Conservation (phyloP, 2,113 vertebrate species). For the Circaetus cinerascens region DNA sequence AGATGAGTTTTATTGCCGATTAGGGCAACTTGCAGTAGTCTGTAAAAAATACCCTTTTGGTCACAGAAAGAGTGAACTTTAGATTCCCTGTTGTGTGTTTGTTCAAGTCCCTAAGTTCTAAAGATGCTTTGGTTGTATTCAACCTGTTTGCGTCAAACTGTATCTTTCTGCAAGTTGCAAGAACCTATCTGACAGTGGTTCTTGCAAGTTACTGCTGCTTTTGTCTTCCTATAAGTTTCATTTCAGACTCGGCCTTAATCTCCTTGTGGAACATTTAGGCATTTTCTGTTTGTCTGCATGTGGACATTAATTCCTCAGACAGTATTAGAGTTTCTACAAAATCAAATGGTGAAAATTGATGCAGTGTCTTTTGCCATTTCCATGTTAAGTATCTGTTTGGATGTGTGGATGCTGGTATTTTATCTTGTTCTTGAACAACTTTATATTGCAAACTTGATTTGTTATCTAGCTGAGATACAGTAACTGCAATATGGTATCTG, state of each 20-base stretch:
- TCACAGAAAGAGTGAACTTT: not conserved
- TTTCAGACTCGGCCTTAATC: not conserved
- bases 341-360: conserved; percentile 20
- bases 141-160: not conserved
- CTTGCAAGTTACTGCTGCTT: not conserved
- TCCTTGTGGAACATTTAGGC: not conserved
- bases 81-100: not conserved
- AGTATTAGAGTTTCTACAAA: conserved; percentile 34
- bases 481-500: conserved; percentile 3
- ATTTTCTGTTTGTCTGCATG: conserved; percentile 35
- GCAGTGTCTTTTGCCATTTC: conserved; percentile 16
- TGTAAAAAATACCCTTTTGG: not conserved
- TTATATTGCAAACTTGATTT: not conserved
- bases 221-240: not conserved
- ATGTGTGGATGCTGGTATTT: conserved; percentile 22
- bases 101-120: not conserved
- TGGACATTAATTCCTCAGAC: not conserved
- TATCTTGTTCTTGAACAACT: conserved; percentile 36
- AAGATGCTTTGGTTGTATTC: not conserved
- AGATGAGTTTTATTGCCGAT: not conserved
- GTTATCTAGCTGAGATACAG: not conserved
- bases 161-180: not conserved
- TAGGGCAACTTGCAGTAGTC: not conserved
- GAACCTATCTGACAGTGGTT: not conserved
- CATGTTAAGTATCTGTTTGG: conserved; percentile 36